Percentiles rank a stretch among this genome's conserved stretches.
Evolutionary conservation across 2,888 invertebrate species (phyloP).

Genomic region (Sepioteuthis lessoniana): DNA sequence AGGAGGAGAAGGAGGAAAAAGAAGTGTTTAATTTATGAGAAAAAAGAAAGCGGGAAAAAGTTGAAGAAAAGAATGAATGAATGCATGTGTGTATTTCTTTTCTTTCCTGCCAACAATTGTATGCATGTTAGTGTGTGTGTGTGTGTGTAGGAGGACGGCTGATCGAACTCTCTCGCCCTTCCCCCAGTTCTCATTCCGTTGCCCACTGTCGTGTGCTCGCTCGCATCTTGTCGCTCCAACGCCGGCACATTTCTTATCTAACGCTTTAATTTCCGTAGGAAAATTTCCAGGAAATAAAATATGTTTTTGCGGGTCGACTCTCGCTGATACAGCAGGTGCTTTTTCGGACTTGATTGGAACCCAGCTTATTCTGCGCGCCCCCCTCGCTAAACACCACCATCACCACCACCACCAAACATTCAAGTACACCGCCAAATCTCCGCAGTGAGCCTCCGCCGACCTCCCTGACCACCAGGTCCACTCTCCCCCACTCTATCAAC

Average conservation of each 20-base stretch:
- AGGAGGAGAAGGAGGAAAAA: too few relatives aligned
- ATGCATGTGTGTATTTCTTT: background rate
- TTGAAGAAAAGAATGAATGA: background rate
- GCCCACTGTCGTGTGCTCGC: background rate
- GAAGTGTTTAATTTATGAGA: too few relatives aligned
- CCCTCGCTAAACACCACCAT: too few relatives aligned
- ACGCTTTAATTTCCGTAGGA: constrained; percentile 38
- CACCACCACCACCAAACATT: too few relatives aligned
- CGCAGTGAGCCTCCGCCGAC: too few relatives aligned
- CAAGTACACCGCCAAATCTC: too few relatives aligned
- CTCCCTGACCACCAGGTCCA: too few relatives aligned
- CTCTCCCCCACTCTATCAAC: too few relatives aligned
- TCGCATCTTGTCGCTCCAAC: background rate
- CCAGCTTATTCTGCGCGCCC: background rate
- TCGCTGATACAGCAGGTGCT: background rate
- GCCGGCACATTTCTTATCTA: background rate
- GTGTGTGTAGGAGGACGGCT: too few relatives aligned
- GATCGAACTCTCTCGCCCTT: background rate
- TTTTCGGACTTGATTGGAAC: background rate
- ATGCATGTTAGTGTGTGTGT: background rate
- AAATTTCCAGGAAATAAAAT: constrained; percentile 46
- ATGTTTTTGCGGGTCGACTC: constrained; percentile 14
- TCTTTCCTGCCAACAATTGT: background rate
- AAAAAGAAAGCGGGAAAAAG: background rate
- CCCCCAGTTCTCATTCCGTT: background rate